Percentiles rank a stretch among this genome's conserved stretches.
Conservation (phyloP, 1,140 invertebrate genomes). For the Cydia splendana region DNA sequence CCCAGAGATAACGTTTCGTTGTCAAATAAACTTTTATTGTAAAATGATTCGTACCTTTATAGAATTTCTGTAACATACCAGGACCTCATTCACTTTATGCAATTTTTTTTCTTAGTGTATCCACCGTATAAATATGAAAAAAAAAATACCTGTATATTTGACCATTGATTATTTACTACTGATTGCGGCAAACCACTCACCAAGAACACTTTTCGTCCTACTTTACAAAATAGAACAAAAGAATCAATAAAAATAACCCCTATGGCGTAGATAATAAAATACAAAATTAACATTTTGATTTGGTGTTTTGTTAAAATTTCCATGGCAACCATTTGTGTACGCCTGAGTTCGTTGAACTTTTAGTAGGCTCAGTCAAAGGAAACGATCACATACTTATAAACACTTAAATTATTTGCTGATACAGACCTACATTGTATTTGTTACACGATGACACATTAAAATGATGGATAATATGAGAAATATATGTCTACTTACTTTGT, state of each 20-base stretch:
- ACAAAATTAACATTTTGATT: conserved; percentile 29
- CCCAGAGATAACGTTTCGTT: no score
- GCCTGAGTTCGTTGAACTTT: conserved; percentile 49
- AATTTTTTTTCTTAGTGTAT: no score
- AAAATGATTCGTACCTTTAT: no score
- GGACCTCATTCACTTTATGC: no score
- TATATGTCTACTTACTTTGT: not conserved
- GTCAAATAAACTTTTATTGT: no score
- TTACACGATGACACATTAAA: not conserved
- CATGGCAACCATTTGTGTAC: conserved; percentile 56
- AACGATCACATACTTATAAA: not conserved
- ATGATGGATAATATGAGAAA: not conserved
- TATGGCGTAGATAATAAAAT: conserved; percentile 16
- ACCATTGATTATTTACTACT: not conserved
- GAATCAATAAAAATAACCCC: conserved; percentile 6
- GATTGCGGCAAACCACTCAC: not conserved
- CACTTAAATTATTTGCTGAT: not conserved
- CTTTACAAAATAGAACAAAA: conserved; percentile 9
- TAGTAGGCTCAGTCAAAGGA: not conserved
- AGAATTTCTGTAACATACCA: no score
- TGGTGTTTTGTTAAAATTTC: conserved; percentile 53
- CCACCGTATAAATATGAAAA: no score
- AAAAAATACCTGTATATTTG: not conserved
- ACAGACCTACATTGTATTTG: not conserved
- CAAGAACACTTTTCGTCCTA: not conserved